Evolutionary conservation across 2,888 invertebrate species (phyloP).

Genomic region (Diarsia mendica): DNA sequence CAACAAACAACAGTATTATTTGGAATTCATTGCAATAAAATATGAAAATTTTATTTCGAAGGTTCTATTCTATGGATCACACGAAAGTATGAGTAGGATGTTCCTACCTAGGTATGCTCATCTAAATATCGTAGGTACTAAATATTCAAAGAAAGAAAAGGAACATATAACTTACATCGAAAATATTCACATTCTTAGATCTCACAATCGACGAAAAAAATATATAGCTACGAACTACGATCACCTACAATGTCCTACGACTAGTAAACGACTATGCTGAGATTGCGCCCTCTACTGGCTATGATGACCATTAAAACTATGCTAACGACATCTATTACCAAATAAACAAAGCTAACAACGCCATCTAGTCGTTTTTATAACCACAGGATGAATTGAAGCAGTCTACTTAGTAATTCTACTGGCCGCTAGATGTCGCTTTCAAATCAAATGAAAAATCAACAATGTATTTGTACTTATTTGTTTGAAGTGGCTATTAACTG

Average conservation of each 20-base stretch:
- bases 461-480: not conserved
- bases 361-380: conserved; percentile 10
- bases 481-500: accelerated
- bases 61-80: not conserved
- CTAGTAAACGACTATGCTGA: not conserved
- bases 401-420: conserved; percentile 17
- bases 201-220: not conserved
- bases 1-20: not conserved
- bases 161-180: not conserved
- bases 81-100: too few species aligned
- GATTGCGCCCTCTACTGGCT: conserved; percentile 9
- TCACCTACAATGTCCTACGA: not conserved
- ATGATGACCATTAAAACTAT: not conserved
- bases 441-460: not conserved
- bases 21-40: not conserved
- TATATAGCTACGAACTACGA: not conserved
- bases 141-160: not conserved
- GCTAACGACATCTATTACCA: conserved; percentile 38
- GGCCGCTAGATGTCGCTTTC: conserved; percentile 36
- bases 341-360: not conserved
- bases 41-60: conserved; percentile 1
- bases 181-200: not conserved
- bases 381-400: not conserved
- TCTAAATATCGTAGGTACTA: not conserved
- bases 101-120: not conserved